Percentiles rank a stretch among this genome's conserved stretches.
Conservation (phyloP, 2,797 vertebrate genomes). For the Notamacropus eugenii region DNA sequence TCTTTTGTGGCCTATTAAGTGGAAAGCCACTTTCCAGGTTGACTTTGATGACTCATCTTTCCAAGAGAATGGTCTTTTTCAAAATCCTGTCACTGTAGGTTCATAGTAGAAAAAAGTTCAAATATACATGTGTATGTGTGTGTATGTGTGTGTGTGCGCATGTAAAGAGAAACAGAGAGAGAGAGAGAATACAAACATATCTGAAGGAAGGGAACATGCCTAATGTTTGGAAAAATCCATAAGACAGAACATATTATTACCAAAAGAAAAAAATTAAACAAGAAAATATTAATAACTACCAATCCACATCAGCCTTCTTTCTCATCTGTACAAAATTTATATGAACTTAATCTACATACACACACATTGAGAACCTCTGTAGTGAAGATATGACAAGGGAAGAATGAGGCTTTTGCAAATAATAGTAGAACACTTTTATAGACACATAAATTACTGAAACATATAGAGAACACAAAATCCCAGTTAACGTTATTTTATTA, state of each 20-base stretch:
- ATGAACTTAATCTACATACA: neutral
- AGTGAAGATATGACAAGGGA: neutral
- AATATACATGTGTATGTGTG: fast-evolving
- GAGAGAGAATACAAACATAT: neutral
- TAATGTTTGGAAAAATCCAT: neutral
- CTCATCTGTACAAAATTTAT: neutral
- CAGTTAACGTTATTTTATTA: neutral
- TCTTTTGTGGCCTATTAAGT: neutral
- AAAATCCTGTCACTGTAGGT: neutral
- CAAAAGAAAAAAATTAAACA: neutral
- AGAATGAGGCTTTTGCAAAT: neutral
- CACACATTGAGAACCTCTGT: neutral
- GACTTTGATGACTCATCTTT: neutral
- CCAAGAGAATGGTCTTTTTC: neutral
- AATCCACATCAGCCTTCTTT: neutral
- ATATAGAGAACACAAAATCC: neutral
- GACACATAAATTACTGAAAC: neutral
- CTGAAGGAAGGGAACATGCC: neutral
- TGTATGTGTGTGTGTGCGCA: no score
- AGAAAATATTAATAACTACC: neutral
- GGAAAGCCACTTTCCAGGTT: neutral
- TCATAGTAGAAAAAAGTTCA: neutral
- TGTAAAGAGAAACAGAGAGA: neutral
- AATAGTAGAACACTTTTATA: neutral
- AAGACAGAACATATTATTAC: neutral